Percentiles rank a stretch among this genome's conserved stretches.
Evolutionary conservation across 2,888 invertebrate genomes (phyloP).

Genomic region (Clepsis dumicolana): DNA sequence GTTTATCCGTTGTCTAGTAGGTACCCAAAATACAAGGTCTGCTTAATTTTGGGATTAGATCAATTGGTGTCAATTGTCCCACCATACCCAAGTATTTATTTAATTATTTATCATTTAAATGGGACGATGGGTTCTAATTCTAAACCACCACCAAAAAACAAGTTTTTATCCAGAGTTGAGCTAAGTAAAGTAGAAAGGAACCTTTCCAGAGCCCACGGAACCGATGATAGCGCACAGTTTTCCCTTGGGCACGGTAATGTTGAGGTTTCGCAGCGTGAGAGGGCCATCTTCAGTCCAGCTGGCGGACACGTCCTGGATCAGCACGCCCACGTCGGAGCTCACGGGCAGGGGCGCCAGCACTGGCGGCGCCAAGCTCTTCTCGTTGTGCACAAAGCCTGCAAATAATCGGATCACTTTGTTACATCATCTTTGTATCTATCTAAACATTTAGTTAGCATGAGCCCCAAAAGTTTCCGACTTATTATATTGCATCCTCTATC

Average conservation of each 20-base stretch:
- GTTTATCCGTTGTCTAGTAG: too few relatives aligned
- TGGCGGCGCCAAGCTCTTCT: constrained; percentile 65
- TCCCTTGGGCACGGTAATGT: constrained; percentile 86
- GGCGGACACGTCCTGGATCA: constrained; percentile 72
- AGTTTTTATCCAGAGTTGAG: neutral
- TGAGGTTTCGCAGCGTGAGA: constrained; percentile 80
- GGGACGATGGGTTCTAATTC: neutral
- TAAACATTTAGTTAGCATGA: too few relatives aligned
- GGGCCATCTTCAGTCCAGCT: constrained; percentile 76
- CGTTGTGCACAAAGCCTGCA: constrained; percentile 75
- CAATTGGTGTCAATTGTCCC: too few relatives aligned
- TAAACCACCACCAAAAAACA: neutral
- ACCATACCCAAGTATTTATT: too few relatives aligned
- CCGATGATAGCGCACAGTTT: constrained; percentile 93
- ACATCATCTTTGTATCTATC: neutral
- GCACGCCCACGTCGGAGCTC: constrained; percentile 69
- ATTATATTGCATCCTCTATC: neutral
- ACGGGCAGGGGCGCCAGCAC: constrained; percentile 54
- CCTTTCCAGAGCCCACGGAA: constrained; percentile 94
- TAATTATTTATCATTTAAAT: neutral
- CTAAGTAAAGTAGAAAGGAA: constrained; percentile 58
- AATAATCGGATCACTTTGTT: neutral
- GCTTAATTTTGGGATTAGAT: too few relatives aligned
- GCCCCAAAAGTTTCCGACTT: neutral
- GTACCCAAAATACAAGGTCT: too few relatives aligned